Evolutionary conservation across 2,888 invertebrate genomes (phyloP).

Genomic region (Lumbricus terrestris): DNA sequence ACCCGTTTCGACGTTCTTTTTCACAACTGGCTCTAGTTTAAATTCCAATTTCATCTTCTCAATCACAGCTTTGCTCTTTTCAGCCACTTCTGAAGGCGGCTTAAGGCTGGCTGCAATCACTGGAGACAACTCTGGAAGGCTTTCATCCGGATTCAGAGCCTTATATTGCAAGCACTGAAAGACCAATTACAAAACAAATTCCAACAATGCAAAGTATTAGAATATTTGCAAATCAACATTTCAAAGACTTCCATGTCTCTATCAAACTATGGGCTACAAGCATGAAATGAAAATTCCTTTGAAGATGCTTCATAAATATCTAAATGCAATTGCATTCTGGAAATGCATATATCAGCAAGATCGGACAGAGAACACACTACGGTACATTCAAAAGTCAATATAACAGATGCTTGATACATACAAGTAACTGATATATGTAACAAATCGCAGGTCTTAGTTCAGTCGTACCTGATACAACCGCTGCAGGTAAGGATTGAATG

Average conservation of each 20-base stretch:
- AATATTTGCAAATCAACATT: not conserved
- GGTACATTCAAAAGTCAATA: too few species aligned
- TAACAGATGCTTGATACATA: not conserved
- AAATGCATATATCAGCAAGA: not conserved
- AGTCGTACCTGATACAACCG: conserved; percentile 53
- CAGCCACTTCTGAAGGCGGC: conserved; percentile 50
- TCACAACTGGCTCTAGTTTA: conserved; percentile 51
- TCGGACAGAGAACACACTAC: not conserved
- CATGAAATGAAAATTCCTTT: not conserved
- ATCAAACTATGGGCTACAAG: not conserved
- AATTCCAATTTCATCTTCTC: conserved; percentile 51
- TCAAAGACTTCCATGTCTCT: not conserved
- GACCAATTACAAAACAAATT: not conserved
- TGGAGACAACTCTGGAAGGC: conserved; percentile 63
- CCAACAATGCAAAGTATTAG: not conserved
- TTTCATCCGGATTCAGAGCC: conserved; percentile 66
- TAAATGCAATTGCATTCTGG: not conserved
- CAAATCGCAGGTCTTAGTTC: not conserved
- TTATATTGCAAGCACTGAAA: conserved; percentile 64
- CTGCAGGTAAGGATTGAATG: conserved; percentile 59
- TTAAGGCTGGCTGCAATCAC: conserved; percentile 54
- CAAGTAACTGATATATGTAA: not conserved
- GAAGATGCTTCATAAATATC: not conserved
- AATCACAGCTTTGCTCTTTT: conserved; percentile 40
- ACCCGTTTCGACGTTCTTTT: conserved; percentile 50